Base-by-base conservation (phyloP, 2,113 vertebrate genomes). In the Esox niger region DNA sequence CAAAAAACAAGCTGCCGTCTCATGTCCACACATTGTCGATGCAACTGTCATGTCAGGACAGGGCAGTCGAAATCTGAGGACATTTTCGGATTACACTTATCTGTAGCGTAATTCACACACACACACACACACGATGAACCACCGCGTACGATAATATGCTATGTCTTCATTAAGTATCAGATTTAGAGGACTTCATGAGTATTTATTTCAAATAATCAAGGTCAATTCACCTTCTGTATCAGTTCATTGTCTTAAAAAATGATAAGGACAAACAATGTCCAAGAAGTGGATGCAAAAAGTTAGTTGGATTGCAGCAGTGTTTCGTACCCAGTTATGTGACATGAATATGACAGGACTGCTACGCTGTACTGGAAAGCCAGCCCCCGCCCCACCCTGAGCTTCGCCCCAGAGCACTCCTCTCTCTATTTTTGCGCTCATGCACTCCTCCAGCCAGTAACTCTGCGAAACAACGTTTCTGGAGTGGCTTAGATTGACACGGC, bases 1-100 rank as follows among this genome's bases (percentile, higher is more conserved):
- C 80, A 82, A 65, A 75, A 20, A 74, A 74, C 66, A 13, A 38
- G 35, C 35, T 80, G 71, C 81, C 78, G 69, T 23, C 54, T 21
- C n/a, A n/a, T n/a, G n/a, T n/a, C n/a, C n/a, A n/a, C n/a, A n/a
- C n/a, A n/a, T n/a, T n/a, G n/a, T n/a, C n/a, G n/a, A n/a, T n/a
- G n/a, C n/a, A n/a, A n/a, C n/a, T n/a, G n/a, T n/a, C n/a, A n/a
- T n/a, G n/a, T n/a, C n/a, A n/a, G n/a, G n/a, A n/a, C n/a, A n/a
- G n/a, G n/a, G n/a, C n/a, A n/a, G n/a, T n/a, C n/a, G n/a, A n/a
- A n/a, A n/a, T n/a, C n/a, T n/a, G n/a, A n/a, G n/a, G n/a, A n/a
- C n/a, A n/a, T n/a, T n/a, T n/a, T n/a, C n/a, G n/a, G n/a, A n/a
- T n/a, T n/a, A n/a, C n/a, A n/a, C n/a, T n/a, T n/a, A n/a, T n/a